Evolutionary conservation across 2,797 vertebrate species (phyloP), one percentile per base, ranked within the genome.

Genomic region (Rhodeus uyekii): DNA sequence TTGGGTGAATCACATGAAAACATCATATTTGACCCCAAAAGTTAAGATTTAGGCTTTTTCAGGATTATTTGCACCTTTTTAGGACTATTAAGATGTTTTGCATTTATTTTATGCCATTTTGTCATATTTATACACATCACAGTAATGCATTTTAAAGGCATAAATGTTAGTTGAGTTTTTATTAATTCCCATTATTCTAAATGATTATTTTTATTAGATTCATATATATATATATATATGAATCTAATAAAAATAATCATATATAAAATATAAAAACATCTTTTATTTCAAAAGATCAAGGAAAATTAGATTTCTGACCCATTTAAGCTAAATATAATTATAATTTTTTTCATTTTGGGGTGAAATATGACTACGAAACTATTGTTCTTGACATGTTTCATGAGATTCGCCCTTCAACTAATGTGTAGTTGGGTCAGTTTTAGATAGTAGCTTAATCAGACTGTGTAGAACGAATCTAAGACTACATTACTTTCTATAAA

Each of bases 1-100:
- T 18, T 18, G 34, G 50, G n/a, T 75, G 72, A 75, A 39, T 58
- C 72, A 58, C 34, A 36, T 24, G n/a, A 55, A 75, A 75, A 75
- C 22, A 39, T 27, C 8, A 27, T 24, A 39, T 58, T 38, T 74
- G 8, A 39, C n/a, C 14, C 13, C 34, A 58, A 36, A 24, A 50
- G 22, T 2, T 3, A 10, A 53, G 50, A 53, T 3, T 53, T n/a
- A n/a, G 12, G 9, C 22, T 55, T 55, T 55, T 24, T 55, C 3
- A 53, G 22, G 8, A n/a, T 8, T 53, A n/a, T n/a, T 4, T 10
- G n/a, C 22, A 0, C 22, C 13, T 14, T 39, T 73, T 38, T n/a
- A 55, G 13, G 22, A 55, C n/a, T 53, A 10, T 53, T 38, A 14
- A 24, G 4, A 18, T 39, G 22, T 38, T 55, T 38, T 27, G 24